Base-by-base conservation (phyloP, 2,888 invertebrate species). In the Cephus pulcher region DNA sequence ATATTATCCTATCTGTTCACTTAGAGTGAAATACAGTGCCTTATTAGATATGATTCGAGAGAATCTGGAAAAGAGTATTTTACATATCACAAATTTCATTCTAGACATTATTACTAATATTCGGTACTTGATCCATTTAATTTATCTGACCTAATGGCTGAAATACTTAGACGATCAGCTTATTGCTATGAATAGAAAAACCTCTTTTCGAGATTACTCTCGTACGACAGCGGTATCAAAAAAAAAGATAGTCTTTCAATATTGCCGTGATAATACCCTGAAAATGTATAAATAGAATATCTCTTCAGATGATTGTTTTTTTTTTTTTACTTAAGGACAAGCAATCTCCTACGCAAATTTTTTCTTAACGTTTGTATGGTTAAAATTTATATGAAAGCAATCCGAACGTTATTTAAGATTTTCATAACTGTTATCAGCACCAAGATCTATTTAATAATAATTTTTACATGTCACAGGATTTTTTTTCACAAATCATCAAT, bases 1-100 rank as follows among this genome's bases (percentile, higher is more conserved):
- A 77, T 68, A 40, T 79, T 79, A 68, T 75, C 77, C 76, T 75
- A 84, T 82, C 79, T 80, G 83, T 85, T 85, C 79, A 81, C 82
- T 84, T 84, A 76, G 81, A 82, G 85, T 83, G 83, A 86, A 83
- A 81, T 76, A 82, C 84, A 85, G 86, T 86, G 86, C 86, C 86
- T 86, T 86, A 86, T 85, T 86, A 86, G 86, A 83, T 80, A 80
- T 80, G 78, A 81, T 83, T 83, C 75, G 73, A 37, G 71, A 73
- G 76, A 76, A 34, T 71, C 34, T 71, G 32, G 34, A 11, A 34
- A 34, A 71, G 56, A 56, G 56, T 56, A 56, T 56, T 56, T 56
- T 56, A 56, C 56, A 56, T 56, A 56, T 56, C 56, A 56, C 23
- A 56, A 23, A 56, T 56, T 56, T 23, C 9, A 56, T 56, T 56